Base-by-base conservation (phyloP, 2,797 vertebrate species). In the Chelmon rostratus region DNA sequence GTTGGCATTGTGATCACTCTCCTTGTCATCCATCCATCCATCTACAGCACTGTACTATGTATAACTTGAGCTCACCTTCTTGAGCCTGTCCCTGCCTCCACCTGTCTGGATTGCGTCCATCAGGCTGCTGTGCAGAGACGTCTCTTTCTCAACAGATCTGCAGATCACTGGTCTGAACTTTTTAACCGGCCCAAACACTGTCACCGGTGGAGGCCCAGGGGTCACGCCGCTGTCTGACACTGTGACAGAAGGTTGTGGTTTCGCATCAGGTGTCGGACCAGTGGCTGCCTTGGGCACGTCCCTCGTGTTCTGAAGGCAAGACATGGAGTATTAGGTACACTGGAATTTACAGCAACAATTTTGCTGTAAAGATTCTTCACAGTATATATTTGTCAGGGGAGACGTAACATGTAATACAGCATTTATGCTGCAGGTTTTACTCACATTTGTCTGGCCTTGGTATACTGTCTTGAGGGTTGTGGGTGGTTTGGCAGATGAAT, bases 41-140 rank as follows among this genome's bases (percentile, higher is more conserved):
- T 9, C 10, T 44, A 16, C 64, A 38, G 0, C 2, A 33, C 11
- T n/a, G 10, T 18, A 10, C 21, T 8, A 33, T 4, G 5, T 64
- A 57, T 3, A 76, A 76, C 28, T 68, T 46, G 33, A 38, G 16
- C 86, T 95, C 93, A 99, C 98, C 97, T 97, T 99, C 81, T 93
- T 96, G 35, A 99, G 97, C 18, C 89, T 91, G 31, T 97, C 96
- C 78, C 92, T 97, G 85, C 96, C 96, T 25, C 95, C 96, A 1
- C 88, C 94, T 2, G 95, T 94, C 84, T 98, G 98, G 90, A 99
- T 99, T 40, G 97, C 97, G 82, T 96, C 96, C 98, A 99, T 99
- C 54, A 99, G 94, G 64, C 94, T 95, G 70, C 95, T 96, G 91
- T 99, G 98, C 61, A 99, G 87, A 3, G 96, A 97, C 0, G 92